Evolutionary conservation across 2,888 invertebrate species (phyloP), one percentile per base, ranked within the genome.

Genomic region (Cryptus armator): DNA sequence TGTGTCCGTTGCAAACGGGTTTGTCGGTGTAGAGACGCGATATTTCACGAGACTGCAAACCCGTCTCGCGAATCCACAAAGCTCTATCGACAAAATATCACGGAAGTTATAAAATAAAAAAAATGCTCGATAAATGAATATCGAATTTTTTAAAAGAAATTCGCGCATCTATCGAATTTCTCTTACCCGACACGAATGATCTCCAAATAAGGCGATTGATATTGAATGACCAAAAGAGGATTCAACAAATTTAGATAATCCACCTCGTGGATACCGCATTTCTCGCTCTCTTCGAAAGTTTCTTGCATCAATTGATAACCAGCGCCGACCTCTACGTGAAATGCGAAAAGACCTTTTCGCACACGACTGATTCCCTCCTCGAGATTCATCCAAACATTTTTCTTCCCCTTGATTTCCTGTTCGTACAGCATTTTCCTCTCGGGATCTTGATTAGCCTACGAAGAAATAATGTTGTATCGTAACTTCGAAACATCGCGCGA

Each of bases 231-330:
- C 12, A 94, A 81, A 9, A 93, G 88, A 1, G 94, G 92, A 53
- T 90, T 88, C 6, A 92, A 86, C 4, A 92, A 80, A 14, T 92
- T 91, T n/a, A 94, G 87, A n/a, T 91, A 89, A 78, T 93, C 91
- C 32, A 97, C 96, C 90, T 96, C 96, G 79, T 95, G 95, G 29
- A 97, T 92, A 0, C 96, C 96, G 90, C 97, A 97, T 91, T 97
- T 97, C 92, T 97, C 96, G 14, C 95, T 95, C 91, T 97, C 97
- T 19, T 94, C 94, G 90, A 96, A 97, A 76, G 95, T 96, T 91
- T 96, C 96, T 19, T 95, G 95, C 0, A 97, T 95, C 43, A 96
- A 94, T 90, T 96, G 96, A 91, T 96, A 97, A 0, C 96, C 96
- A 0, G 95, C 95, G 0, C 96, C 95, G 0, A 95, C 94, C 91